These are phyloP conservation scores for Nephrotoma flavescens DNA, from an alignment of 2,888 invertebrate genomes.

Conservation along the genomic window DNA sequence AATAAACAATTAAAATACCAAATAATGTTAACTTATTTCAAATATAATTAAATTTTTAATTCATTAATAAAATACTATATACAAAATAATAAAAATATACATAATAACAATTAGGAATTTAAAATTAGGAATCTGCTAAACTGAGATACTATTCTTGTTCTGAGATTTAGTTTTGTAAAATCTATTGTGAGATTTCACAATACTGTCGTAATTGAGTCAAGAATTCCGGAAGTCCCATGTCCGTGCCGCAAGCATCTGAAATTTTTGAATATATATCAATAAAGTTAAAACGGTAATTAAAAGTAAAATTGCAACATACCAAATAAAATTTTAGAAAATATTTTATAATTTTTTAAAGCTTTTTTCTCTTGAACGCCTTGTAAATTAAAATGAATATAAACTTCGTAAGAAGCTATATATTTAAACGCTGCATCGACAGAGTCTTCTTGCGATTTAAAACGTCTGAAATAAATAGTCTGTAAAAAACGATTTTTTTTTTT, in stretches of 20 bases:
- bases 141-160: too few species aligned
- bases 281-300: not conserved
- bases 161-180: not conserved
- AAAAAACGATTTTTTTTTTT: not conserved
- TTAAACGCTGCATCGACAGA: too few species aligned
- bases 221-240: not conserved
- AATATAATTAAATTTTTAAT: not conserved
- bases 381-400: too few species aligned
- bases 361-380: not conserved
- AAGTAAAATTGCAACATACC: not conserved
- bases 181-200: not conserved
- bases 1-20: too few species aligned
- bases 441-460: not conserved
- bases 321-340: not conserved
- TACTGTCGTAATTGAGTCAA: not conserved
- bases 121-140: too few species aligned
- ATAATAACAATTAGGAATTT: too few species aligned
- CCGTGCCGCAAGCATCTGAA: not conserved
- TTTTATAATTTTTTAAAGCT: not conserved
- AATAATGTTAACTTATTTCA: too few species aligned
- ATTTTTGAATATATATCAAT: not conserved
- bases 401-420: too few species aligned
- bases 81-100: too few species aligned
- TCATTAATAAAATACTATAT: too few species aligned
- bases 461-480: not conserved